Evolutionary conservation across 2,888 invertebrate genomes (phyloP), one percentile per base, ranked within the genome.

Genomic region (Neocrepidodera transversa): DNA sequence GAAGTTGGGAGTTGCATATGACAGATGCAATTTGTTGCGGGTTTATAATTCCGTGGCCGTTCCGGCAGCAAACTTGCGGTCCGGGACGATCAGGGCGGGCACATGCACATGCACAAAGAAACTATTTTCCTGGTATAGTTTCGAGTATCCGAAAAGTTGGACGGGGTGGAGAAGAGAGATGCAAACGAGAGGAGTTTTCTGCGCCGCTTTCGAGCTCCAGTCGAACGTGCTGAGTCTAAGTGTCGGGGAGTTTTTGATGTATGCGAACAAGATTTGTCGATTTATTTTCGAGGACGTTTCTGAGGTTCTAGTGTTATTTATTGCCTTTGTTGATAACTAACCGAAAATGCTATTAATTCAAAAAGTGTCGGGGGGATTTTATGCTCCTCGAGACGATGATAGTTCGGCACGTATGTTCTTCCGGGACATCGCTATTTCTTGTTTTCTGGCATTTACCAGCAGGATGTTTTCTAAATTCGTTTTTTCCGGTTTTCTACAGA

Each of bases 11-110:
- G 48, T 60, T 68, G 68, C 65, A 66, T 65, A 61, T 68, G 68
- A 66, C 66, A 57, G 63, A 51, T 63, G 59, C 64, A 64, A 65
- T 68, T 66, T 66, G 66, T 66, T 63, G 61, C 58, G 48, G 55
- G 53, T 53, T 61, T 62, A 61, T 59, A 59, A 64, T 64, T 64
- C 64, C 47, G 53, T 35, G 26, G 28, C 50, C 50, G 50, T 50
- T 50, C 36, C 50, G 23, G 20, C 45, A 16, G 36, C 20, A 14
- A 50, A 50, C 45, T 45, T 45, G 26, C 10, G 16, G 10, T 10
- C 26, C 26, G 45, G 45, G 42, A 42, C 11, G 18, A 18, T 18
- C 5, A 20, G 42, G 42, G 20, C 42, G 42, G 28, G 26, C 14
- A 23, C 14, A 26, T 26, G 11, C 11, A 16, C 14, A 7, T 28